Conservation (phyloP, 1,140 invertebrate genomes). For the Harlomillsia oculata region DNA sequence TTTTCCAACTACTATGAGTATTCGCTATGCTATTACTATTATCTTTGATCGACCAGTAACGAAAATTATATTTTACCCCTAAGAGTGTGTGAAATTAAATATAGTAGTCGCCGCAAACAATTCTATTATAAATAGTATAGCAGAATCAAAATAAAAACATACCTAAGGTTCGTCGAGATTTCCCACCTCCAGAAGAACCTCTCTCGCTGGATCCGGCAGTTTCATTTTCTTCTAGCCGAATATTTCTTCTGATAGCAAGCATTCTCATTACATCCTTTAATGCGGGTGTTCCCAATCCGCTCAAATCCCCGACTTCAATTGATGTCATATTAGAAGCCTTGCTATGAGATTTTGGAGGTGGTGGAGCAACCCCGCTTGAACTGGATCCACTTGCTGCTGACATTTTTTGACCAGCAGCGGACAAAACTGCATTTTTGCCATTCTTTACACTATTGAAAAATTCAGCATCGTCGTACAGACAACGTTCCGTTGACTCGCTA, state of each 20-base stretch:
- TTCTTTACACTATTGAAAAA: constrained; percentile 35
- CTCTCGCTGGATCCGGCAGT: constrained; percentile 7
- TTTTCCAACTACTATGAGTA: no score
- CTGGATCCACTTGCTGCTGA: neutral
- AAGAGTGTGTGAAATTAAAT: no score
- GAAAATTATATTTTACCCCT: no score
- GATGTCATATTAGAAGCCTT: constrained; percentile 25
- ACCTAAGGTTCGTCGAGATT: constrained; percentile 26
- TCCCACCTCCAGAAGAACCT: constrained; percentile 4
- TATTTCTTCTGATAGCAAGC: constrained; percentile 29
- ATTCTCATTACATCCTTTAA: constrained; percentile 35
- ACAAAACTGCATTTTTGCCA: constrained; percentile 34
- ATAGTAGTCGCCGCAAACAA: no score
- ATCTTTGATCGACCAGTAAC: no score
- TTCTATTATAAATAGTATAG: no score
- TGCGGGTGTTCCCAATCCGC: constrained; percentile 17
- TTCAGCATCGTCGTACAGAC: constrained; percentile 29
- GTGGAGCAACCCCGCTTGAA: neutral
- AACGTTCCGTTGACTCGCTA: constrained; percentile 8
- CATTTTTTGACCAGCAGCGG: constrained; percentile 26
- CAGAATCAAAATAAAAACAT: no score
- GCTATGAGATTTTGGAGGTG: neutral
- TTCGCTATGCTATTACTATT: no score
- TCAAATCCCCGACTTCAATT: constrained; percentile 26
- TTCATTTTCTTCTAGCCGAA: constrained; percentile 26